Base-by-base conservation (phyloP, 2,797 vertebrate genomes). In the Phoebastria nigripes region DNA sequence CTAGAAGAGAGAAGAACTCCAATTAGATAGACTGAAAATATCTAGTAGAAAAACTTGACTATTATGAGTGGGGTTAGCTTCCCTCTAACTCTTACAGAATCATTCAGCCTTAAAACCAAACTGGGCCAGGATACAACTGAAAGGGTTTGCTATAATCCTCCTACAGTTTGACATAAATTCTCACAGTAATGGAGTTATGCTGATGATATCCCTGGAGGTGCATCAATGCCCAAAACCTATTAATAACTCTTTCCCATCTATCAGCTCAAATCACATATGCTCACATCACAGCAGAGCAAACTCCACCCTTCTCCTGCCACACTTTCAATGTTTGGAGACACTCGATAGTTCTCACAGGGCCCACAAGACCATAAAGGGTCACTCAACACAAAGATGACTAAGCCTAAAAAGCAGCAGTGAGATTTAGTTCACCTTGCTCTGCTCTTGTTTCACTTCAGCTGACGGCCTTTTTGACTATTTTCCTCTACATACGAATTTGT, bases 1-100 rank as follows among this genome's bases (percentile, higher is more conserved):
- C 99, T 99, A 94, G 33, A 78, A n/a, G 63, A 77, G 44, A 82
- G 33, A 78, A 90, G 51, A 85, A 86, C 10, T 79, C 33, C 51
- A 63, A 54, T 94, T 44, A 88, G 39, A 82, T 12, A 58, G 19
- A 58, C 2, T 39, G 33, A 54, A 77, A 85, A 90, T 15, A 73
- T 6, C 29, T 25, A n/a, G 35, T 4, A 67, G n/a, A 54, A 78
- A 73, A 89, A 9, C 11, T 7, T 56, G 11, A 52, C 17, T 84
- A 9, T 33, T 41, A 9, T 26, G n/a, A 80, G 42, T 25, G 44
- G 16, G 6, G 18, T 58, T 72, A 65, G 20, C 31, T 89, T 87
- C 42, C 19, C 24, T 77, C 10, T 46, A 54, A 58, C 39, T 88
- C 25, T 61, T 73, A 66, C 15, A 93, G 61, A 90, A 72, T 17